Percentiles rank a stretch among this genome's conserved stretches.
phyloP scores from a whole-genome alignment of 2,888 invertebrate genomes.

The Holacanthella duospinosa region DNA sequence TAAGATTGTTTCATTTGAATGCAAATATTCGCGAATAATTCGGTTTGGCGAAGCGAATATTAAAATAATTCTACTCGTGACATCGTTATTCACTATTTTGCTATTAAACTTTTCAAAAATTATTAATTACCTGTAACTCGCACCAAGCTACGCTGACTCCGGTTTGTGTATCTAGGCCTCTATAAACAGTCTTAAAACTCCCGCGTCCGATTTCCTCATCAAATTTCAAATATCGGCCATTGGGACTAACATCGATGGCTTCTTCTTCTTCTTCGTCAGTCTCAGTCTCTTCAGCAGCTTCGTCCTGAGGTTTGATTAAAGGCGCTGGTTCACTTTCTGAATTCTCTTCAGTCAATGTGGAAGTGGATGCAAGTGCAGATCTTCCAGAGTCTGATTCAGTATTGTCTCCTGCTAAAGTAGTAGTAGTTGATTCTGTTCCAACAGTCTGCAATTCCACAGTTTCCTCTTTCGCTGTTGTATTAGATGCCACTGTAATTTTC shows the following conservation, averaged over 20 bases:
- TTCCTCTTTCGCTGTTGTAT: too few relatives aligned
- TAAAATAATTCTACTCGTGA: too few relatives aligned
- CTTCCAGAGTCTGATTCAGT: too few relatives aligned
- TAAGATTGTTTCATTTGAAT: background rate
- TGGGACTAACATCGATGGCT: slow-evolving; percentile 83
- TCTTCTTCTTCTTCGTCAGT: slow-evolving; percentile 68
- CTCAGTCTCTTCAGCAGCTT: slow-evolving; percentile 18
- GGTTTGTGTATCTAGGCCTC: slow-evolving; percentile 94
- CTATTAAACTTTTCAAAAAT: background rate
- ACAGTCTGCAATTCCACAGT: too few relatives aligned
- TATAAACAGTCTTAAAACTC: slow-evolving; percentile 97
- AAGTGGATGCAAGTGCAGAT: background rate
- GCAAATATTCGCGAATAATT: too few relatives aligned
- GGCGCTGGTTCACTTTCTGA: background rate
- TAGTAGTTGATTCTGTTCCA: too few relatives aligned
- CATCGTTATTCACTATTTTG: too few relatives aligned
- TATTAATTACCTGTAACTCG: slow-evolving; percentile 68
- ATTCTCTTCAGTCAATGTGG: background rate
- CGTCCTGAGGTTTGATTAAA: background rate
- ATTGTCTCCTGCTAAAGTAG: too few relatives aligned
- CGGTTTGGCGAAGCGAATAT: too few relatives aligned
- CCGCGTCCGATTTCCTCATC: slow-evolving; percentile 97
- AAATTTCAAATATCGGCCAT: slow-evolving; percentile 94
- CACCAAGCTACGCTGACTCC: slow-evolving; percentile 99
- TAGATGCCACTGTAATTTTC: too few relatives aligned